Conservation (phyloP, 92 coral and sea anemone species). For the Hydrozoanthus gracilis region DNA sequence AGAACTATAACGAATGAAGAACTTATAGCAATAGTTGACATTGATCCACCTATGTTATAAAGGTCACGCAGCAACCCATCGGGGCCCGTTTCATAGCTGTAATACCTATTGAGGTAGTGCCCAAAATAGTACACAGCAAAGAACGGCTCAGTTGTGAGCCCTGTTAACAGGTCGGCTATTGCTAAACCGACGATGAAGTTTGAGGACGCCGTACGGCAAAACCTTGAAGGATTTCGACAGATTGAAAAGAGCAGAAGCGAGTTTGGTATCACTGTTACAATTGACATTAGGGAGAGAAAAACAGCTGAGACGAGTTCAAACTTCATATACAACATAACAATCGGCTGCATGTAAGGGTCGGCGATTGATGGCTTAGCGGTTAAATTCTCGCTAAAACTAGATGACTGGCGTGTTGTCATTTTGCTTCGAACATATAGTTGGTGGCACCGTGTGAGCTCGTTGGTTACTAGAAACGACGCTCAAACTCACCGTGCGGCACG, state of each 20-base stretch:
- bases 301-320: conserved; percentile 81
- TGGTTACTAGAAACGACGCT: too few relatives aligned
- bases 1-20: conserved; percentile 83
- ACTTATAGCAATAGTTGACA: conserved; percentile 85
- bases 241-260: conserved; percentile 69
- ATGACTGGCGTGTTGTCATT: not conserved
- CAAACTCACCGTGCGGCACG: too few relatives aligned
- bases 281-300: conserved; percentile 63
- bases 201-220: conserved; percentile 77
- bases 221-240: conserved; percentile 75
- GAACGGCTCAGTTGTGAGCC: conserved; percentile 81
- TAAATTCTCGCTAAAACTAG: not conserved
- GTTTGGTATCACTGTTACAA: conserved; percentile 74
- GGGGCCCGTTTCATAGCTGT: conserved; percentile 7
- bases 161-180: conserved; percentile 80
- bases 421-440: not conserved
- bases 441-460: not conserved
- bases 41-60: conserved; percentile 64
- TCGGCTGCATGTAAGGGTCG: conserved; percentile 19
- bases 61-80: conserved; percentile 31
- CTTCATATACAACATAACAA: conserved; percentile 61
- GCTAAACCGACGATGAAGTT: conserved; percentile 80
- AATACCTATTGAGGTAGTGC: conserved; percentile 40
- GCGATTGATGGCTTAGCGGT: not conserved
- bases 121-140: conserved; percentile 71